Conservation (phyloP, 2,113 vertebrate species). For the Oryzias woworae region DNA sequence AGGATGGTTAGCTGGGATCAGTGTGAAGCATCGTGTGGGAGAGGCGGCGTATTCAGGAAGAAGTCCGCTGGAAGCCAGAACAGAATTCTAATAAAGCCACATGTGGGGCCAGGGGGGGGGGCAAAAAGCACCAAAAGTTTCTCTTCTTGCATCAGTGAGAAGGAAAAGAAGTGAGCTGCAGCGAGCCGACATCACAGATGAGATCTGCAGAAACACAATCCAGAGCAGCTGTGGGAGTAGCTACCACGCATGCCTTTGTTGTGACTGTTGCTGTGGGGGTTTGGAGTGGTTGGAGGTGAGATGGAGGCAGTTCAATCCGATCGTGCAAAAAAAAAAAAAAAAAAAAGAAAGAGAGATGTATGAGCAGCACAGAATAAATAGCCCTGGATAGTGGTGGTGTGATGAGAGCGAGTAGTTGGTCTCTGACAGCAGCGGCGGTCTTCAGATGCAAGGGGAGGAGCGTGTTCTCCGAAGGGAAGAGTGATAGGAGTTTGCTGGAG, state of each 20-base stretch:
- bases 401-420: conserved; percentile 12
- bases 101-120: conserved; percentile 54
- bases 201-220: conserved; percentile 10
- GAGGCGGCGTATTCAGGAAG: conserved; percentile 50
- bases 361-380: conserved; percentile 8
- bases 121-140: conserved; percentile 23
- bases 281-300: conserved; percentile 48
- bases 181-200: conserved; percentile 2
- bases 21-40: conserved; percentile 19
- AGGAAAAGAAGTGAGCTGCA: conserved; percentile 28
- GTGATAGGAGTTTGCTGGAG: conserved; percentile 14
- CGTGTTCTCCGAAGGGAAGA: conserved; percentile 27
- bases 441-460: conserved; percentile 29
- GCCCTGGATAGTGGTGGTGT: conserved; percentile 6
- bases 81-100: conserved; percentile 66
- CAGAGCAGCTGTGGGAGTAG: conserved; percentile 24
- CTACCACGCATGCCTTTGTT: conserved; percentile 32
- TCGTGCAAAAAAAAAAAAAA: conserved; percentile 2
- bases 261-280: conserved; percentile 47
- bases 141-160: conserved; percentile 29
- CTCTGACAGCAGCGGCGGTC: conserved; percentile 19
- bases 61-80: conserved; percentile 48
- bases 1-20: not conserved
- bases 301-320: conserved; percentile 27
- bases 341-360: conserved; percentile 1